Evolutionary conservation across 2,888 invertebrate species (phyloP).

Genomic region (Drosophila phalerata): DNA sequence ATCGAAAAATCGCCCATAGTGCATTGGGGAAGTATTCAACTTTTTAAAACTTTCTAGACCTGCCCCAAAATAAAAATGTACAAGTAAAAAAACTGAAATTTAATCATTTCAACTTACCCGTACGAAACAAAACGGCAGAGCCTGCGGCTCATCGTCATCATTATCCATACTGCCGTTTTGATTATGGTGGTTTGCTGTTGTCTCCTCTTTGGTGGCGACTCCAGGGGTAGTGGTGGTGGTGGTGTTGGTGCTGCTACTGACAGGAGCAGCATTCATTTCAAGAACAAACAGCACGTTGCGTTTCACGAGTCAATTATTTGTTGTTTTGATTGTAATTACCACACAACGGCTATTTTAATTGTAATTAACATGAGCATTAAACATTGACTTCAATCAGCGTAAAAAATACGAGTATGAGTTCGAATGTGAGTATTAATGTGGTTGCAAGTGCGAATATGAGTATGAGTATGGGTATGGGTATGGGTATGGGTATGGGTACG

Average conservation of each 20-base stretch:
- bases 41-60: conserved; percentile 19
- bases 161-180: conserved; percentile 42
- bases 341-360: conserved; percentile 45
- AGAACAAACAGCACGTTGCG: conserved; percentile 34
- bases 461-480: too few species aligned
- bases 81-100: not conserved
- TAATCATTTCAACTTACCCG: conserved; percentile 49
- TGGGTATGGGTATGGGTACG: not conserved
- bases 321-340: conserved; percentile 34
- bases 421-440: not conserved
- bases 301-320: conserved; percentile 42
- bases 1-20: too few species aligned
- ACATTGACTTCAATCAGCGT: conserved; percentile 28
- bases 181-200: conserved; percentile 23
- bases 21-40: not conserved
- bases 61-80: not conserved
- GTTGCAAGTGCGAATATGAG: not conserved
- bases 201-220: conserved; percentile 38
- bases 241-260: conserved; percentile 15
- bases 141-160: conserved; percentile 49
- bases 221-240: conserved; percentile 13
- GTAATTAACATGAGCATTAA: conserved; percentile 42
- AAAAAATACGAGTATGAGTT: conserved; percentile 11
- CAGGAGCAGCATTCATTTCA: conserved; percentile 47
- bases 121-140: conserved; percentile 59